phyloP scores from a whole-genome alignment of 2,888 invertebrate genomes.

The Noctua janthe region DNA sequence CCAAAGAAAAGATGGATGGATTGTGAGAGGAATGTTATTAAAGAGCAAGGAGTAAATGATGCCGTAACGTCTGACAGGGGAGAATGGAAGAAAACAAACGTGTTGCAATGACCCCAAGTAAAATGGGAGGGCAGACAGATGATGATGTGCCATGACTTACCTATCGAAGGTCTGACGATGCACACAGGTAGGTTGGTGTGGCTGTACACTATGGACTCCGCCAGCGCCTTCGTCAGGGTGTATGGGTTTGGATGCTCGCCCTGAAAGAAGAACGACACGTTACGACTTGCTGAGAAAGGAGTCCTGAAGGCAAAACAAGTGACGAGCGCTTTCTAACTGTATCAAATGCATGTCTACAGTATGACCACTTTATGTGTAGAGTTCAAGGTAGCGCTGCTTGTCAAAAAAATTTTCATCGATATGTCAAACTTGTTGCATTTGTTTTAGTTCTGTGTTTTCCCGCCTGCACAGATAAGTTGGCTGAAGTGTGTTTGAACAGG shows the following conservation, averaged over 20 bases:
- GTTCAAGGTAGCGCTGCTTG: too few relatives aligned
- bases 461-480: too few relatives aligned
- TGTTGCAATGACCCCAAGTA: neutral
- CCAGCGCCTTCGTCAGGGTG: slow-evolving; percentile 98
- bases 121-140: neutral
- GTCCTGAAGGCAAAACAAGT: neutral
- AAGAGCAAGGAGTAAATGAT: neutral
- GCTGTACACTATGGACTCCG: slow-evolving; percentile 96
- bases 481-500: too few relatives aligned
- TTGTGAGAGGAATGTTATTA: neutral
- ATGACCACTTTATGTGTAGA: too few relatives aligned
- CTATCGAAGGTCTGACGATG: slow-evolving; percentile 98
- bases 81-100: neutral
- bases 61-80: neutral
- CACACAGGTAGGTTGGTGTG: slow-evolving; percentile 94
- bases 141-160: slow-evolving; percentile 78
- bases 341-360: too few relatives aligned
- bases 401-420: too few relatives aligned
- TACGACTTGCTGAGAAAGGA: neutral
- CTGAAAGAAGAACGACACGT: slow-evolving; percentile 69
- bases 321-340: too few relatives aligned
- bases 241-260: slow-evolving; percentile 98
- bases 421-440: too few relatives aligned
- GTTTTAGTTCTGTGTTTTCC: too few relatives aligned
- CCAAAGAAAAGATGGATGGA: neutral